Evolutionary conservation across 2,797 vertebrate species (phyloP).

Genomic region (Mus spretus): DNA sequence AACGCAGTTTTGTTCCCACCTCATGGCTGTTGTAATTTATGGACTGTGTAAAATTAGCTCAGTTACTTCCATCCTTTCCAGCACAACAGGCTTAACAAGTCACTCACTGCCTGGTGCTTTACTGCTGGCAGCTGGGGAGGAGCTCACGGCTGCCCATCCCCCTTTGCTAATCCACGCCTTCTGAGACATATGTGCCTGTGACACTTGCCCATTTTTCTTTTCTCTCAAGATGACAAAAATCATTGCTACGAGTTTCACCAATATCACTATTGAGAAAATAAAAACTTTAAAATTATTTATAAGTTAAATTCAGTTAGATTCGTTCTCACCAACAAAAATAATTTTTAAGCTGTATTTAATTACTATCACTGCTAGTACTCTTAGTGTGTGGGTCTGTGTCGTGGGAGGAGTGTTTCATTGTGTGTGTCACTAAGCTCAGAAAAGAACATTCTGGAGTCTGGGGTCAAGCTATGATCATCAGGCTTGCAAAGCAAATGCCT

Average conservation of each 20-base stretch:
- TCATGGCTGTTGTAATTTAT: not conserved
- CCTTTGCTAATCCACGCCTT: not conserved
- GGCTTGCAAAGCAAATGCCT: not conserved
- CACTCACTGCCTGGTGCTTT: not conserved
- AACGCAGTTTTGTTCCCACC: not conserved
- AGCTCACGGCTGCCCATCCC: not conserved
- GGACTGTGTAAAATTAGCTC: not conserved
- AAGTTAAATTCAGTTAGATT: slow-evolving; percentile 61
- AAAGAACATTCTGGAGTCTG: not conserved
- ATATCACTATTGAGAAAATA: slow-evolving; percentile 41
- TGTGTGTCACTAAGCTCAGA: not conserved
- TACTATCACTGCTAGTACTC: not conserved
- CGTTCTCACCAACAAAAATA: slow-evolving; percentile 4
- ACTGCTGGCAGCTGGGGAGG: not conserved
- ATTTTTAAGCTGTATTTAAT: not conserved
- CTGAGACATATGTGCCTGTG: not conserved
- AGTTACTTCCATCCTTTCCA: not conserved
- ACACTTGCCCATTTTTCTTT: not conserved
- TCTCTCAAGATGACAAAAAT: not conserved
- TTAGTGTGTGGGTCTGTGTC: not conserved
- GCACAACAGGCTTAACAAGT: not conserved
- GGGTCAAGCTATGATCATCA: not conserved
- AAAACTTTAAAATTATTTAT: slow-evolving; percentile 56
- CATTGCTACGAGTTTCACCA: slow-evolving; percentile 12
- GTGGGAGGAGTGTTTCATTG: not conserved